phyloP scores from a whole-genome alignment of 2,797 vertebrate genomes.

The Eleutherodactylus coqui region DNA sequence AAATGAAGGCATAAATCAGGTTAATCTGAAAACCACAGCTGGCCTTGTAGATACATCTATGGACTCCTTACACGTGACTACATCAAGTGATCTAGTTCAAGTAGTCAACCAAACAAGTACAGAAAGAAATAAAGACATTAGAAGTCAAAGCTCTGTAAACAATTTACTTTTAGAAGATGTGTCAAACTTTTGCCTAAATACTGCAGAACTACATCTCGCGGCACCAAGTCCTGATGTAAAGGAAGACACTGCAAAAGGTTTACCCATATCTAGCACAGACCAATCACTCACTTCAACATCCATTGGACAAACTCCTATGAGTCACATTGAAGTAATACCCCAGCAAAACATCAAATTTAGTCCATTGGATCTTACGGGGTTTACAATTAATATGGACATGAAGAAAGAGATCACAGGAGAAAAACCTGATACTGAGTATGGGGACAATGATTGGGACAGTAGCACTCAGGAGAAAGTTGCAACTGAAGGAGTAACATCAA shows the following conservation, averaged over 20 bases:
- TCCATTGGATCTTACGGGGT: not conserved
- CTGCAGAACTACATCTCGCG: not conserved
- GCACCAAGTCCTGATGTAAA: not conserved
- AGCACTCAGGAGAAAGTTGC: not conserved
- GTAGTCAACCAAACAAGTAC: not conserved
- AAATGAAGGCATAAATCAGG: not conserved
- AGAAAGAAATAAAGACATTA: not conserved
- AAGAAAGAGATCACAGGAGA: not conserved
- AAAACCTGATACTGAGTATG: not conserved
- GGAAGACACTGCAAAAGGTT: not conserved
- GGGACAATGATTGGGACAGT: not conserved
- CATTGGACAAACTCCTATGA: not conserved
- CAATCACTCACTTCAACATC: not conserved
- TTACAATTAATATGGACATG: not conserved
- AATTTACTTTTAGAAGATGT: slow-evolving; percentile 48
- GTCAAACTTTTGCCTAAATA: not conserved
- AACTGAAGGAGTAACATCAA: not conserved
- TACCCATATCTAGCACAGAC: not conserved
- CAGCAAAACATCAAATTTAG: not conserved
- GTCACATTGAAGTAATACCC: not conserved
- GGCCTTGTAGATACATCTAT: not conserved
- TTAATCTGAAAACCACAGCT: not conserved
- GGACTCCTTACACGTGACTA: not conserved
- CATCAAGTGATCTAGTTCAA: no score
- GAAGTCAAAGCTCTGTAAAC: not conserved